Conservation (phyloP, 2,113 vertebrate species). For the Terrapene triunguis region DNA sequence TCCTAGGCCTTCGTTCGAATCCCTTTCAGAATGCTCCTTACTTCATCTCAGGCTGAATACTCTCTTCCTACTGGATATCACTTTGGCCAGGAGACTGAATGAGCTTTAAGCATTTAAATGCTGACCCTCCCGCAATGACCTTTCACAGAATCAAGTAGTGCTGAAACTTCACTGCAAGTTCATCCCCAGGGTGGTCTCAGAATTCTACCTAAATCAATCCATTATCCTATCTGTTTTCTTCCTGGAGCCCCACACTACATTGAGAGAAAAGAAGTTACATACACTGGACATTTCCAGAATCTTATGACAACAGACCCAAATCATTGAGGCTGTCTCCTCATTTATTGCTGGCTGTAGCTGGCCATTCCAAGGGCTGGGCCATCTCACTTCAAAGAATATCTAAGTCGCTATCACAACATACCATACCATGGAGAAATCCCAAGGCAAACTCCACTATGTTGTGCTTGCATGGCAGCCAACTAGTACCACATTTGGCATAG, state of each 20-base stretch:
- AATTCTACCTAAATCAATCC: neutral
- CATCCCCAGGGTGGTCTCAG: neutral
- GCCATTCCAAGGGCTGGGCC: neutral
- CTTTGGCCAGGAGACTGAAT: neutral
- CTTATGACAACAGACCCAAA: neutral
- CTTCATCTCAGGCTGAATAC: fast-evolving
- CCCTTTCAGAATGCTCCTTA: fast-evolving
- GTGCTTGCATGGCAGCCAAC: fast-evolving
- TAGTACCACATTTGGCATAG: fast-evolving
- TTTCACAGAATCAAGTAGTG: neutral
- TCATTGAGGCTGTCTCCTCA: neutral
- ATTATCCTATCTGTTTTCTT: neutral
- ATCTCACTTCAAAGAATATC: neutral
- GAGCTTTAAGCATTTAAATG: neutral
- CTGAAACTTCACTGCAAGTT: neutral
- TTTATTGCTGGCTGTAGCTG: neutral
- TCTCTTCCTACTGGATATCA: neutral
- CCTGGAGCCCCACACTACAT: neutral
- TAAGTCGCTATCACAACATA: neutral
- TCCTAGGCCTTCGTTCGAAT: neutral
- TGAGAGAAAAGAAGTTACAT: neutral
- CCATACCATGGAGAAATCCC: neutral
- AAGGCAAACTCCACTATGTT: fast-evolving
- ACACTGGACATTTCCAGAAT: neutral
- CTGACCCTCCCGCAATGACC: neutral